Conservation (phyloP, 2,797 vertebrate species). For the Toxotes lorentzi region DNA sequence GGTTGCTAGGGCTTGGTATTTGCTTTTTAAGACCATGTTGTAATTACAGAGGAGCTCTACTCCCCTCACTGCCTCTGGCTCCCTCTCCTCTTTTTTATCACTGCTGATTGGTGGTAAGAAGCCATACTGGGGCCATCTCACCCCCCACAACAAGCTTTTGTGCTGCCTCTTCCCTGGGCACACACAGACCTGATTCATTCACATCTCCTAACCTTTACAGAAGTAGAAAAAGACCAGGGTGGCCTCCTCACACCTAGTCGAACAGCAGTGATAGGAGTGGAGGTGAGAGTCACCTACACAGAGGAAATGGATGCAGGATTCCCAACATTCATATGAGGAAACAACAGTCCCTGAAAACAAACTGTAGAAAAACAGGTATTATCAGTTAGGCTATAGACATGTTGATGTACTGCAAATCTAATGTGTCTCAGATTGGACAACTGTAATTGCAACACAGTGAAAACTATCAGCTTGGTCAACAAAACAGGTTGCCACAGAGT, state of each 20-base stretch:
- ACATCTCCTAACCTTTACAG: slow-evolving; percentile 70
- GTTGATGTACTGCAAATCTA: background rate
- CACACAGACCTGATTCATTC: slow-evolving; percentile 71
- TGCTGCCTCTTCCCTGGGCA: slow-evolving; percentile 61
- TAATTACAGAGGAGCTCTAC: slow-evolving; percentile 89
- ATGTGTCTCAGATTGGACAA: background rate
- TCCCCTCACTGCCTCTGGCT: slow-evolving; percentile 79
- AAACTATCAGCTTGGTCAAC: slow-evolving; percentile 12
- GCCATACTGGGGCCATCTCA: slow-evolving; percentile 72
- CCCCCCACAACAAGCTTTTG: slow-evolving; percentile 72
- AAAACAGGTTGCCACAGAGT: slow-evolving; percentile 35
- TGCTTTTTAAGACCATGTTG: slow-evolving; percentile 88
- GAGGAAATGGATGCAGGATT: slow-evolving; percentile 27
- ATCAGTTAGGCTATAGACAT: background rate
- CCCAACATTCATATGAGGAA: background rate
- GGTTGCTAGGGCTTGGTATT: slow-evolving; percentile 93
- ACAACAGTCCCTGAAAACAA: background rate
- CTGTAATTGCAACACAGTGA: slow-evolving; percentile 16
- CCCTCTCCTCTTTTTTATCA: slow-evolving; percentile 74
- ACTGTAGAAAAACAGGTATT: background rate
- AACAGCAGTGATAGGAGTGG: slow-evolving; percentile 20
- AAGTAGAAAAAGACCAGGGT: slow-evolving; percentile 38
- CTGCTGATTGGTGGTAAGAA: slow-evolving; percentile 83
- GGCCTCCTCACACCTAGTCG: slow-evolving; percentile 36
- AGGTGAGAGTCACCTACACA: slow-evolving; percentile 41